Evolutionary conservation across 2,888 invertebrate genomes (phyloP), one percentile per base, ranked within the genome.

Genomic region (Parnassius smintheus): DNA sequence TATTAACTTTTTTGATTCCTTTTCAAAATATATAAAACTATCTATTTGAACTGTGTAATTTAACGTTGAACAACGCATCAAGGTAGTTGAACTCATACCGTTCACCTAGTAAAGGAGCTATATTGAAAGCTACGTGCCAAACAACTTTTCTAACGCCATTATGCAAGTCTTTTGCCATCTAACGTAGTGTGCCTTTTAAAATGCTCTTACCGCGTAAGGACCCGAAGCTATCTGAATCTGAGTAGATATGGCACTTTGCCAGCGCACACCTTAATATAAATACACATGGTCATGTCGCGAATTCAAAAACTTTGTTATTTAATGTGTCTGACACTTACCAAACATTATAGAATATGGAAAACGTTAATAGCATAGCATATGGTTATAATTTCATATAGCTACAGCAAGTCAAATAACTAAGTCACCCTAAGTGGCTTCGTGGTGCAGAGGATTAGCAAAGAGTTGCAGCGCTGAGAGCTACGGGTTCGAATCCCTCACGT

Each of bases 201-300:
- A 80, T 73, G 77, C 77, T 77, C 80, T 83, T 75, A 80, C 76
- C 78, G 75, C 75, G 73, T 75, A 75, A 75, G 74, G 72, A 71
- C 18, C 72, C 67, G 68, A 71, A 72, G 76, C 71, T 71, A 72
- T 74, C 74, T 74, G 76, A 80, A 78, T 78, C 76, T 72, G 74
- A 71, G 75, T 73, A 73, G 65, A 68, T 70, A 72, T 83, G 83
- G 85, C 82, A 42, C 51, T 41, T 56, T 57, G 77, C 84, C 85
- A 82, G 71, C 73, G 70, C 77, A 77, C 81, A 58, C 81, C 81
- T 74, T 64, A 57, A 65, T 68, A 66, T 64, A 71, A 68, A 69
- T 65, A 75, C 70, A 71, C 67, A 73, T 68, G 70, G 71, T 66
- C 68, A 66, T 65, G 65, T 72, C 62, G 63, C 68, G 64, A 61